Percentiles rank a stretch among this genome's conserved stretches.
Conservation (phyloP, 2,888 invertebrate genomes). For the Theodoxus fluviatilis region DNA sequence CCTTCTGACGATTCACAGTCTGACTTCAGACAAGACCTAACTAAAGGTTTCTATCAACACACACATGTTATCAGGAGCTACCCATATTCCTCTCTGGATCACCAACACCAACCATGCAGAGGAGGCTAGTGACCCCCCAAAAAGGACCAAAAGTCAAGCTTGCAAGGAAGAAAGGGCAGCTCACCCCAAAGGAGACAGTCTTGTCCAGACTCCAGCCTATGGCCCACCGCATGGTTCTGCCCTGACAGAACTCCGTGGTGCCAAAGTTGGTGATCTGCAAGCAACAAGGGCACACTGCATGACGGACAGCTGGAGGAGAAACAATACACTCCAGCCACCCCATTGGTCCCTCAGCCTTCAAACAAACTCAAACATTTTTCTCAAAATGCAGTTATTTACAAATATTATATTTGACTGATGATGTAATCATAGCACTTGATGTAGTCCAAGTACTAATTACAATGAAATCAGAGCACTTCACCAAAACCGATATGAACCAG, state of each 20-base stretch:
- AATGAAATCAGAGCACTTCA: no score
- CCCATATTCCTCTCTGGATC: no score
- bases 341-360: neutral
- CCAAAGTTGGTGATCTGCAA: conserved; percentile 61
- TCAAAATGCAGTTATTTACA: neutral
- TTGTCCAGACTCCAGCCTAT: conserved; percentile 82
- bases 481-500: no score
- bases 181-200: conserved; percentile 59
- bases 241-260: conserved; percentile 81
- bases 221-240: conserved; percentile 94
- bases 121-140: no score
- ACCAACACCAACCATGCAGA: no score
- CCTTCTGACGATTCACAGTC: no score
- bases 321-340: neutral
- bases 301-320: neutral
- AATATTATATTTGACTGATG: neutral
- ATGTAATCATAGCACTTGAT: neutral
- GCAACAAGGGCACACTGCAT: neutral
- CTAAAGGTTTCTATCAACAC: no score
- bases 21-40: no score
- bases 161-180: no score
- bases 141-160: no score
- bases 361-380: neutral
- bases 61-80: no score
- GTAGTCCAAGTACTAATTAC: no score